These are phyloP conservation scores for Gambusia affinis DNA, from an alignment of 2,113 vertebrate species.

Conservation along the genomic window DNA sequence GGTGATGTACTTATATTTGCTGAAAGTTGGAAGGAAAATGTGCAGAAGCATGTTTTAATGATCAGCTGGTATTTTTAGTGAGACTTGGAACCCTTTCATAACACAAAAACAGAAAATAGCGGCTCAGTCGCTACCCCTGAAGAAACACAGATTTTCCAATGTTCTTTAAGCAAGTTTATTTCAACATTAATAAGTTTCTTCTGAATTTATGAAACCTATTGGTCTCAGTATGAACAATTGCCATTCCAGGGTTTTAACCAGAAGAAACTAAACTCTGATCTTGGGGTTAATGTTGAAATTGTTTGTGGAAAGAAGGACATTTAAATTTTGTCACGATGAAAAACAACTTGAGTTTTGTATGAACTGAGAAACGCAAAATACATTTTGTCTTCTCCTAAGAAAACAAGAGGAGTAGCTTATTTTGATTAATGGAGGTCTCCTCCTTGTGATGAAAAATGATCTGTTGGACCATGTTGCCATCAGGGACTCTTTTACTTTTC, in stretches of 20 bases:
- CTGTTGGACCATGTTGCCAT: too few species aligned
- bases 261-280: background rate
- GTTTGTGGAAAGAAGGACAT: background rate
- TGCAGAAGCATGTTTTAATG: background rate
- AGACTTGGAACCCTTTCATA: background rate
- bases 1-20: background rate
- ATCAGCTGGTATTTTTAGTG: background rate
- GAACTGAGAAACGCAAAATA: background rate
- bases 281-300: background rate
- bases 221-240: background rate
- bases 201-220: background rate
- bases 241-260: background rate
- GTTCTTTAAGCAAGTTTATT: background rate
- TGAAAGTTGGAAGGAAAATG: background rate
- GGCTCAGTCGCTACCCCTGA: background rate
- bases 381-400: background rate
- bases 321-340: background rate
- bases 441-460: too few species aligned
- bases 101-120: background rate
- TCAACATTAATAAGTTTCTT: background rate
- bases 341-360: background rate
- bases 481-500: too few species aligned
- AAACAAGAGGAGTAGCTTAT: too few species aligned
- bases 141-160: background rate
- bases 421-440: too few species aligned